Evolutionary conservation across 2,888 invertebrate genomes (phyloP).

Genomic region (Nephrocerus scutellatus): DNA sequence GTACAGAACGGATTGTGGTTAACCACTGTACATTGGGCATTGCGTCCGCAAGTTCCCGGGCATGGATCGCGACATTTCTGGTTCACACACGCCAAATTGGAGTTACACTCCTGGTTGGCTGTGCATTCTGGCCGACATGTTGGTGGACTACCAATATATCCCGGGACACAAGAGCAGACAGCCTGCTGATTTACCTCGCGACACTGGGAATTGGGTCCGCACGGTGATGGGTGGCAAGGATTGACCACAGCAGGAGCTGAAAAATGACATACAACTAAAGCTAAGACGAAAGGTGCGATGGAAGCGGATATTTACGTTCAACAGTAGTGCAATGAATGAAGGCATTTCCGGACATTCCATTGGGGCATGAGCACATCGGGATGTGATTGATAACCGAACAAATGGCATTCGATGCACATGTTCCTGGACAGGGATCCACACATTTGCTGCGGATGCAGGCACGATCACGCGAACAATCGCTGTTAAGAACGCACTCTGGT

Average conservation of each 20-base stretch:
- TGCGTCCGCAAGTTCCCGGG: slow-evolving; percentile 57
- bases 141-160: slow-evolving; percentile 64
- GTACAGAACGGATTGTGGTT: slow-evolving; percentile 70
- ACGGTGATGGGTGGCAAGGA: slow-evolving; percentile 59
- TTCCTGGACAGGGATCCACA: slow-evolving; percentile 68
- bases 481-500: slow-evolving; percentile 72
- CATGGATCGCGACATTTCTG: slow-evolving; percentile 67
- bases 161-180: slow-evolving; percentile 61
- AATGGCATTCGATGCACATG: slow-evolving; percentile 67
- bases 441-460: slow-evolving; percentile 71
- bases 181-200: slow-evolving; percentile 63
- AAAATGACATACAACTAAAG: slow-evolving; percentile 14
- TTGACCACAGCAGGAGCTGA: slow-evolving; percentile 44
- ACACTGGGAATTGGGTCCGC: slow-evolving; percentile 72
- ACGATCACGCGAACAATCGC: slow-evolving; percentile 62
- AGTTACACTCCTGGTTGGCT: slow-evolving; percentile 60
- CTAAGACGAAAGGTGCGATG: background rate
- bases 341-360: slow-evolving; percentile 68
- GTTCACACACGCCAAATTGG: slow-evolving; percentile 61
- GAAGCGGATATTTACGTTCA: slow-evolving; percentile 39
- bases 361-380: slow-evolving; percentile 67
- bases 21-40: slow-evolving; percentile 57
- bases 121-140: slow-evolving; percentile 68
- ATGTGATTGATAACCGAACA: slow-evolving; percentile 72
- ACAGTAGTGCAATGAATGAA: slow-evolving; percentile 52